Evolutionary conservation across 2,113 vertebrate species (phyloP).

Genomic region (Toxotes chatareus): DNA sequence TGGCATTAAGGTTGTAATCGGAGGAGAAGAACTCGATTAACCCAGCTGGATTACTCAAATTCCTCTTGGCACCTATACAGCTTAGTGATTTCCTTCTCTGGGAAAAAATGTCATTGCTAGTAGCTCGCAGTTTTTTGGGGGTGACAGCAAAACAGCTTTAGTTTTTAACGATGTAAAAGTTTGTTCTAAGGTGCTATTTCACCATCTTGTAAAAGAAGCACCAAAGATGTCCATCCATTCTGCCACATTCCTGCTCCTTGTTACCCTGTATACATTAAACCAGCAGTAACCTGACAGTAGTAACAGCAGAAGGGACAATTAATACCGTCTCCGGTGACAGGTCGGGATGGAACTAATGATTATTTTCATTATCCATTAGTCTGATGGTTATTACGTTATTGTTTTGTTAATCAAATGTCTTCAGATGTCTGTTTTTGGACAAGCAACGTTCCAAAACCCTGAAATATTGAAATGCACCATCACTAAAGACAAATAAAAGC

Average conservation of each 20-base stretch:
- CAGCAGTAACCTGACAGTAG: no score
- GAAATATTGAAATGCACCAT: no score
- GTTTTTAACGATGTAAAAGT: neutral
- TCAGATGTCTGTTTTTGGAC: no score
- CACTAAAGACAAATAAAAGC: no score
- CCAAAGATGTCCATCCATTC: neutral
- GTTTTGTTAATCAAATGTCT: no score
- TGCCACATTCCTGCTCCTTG: neutral
- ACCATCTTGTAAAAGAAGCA: neutral
- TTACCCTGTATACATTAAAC: neutral
- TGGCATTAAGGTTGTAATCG: constrained; percentile 51
- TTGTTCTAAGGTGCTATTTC: neutral
- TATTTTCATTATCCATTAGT: no score
- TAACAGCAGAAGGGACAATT: no score
- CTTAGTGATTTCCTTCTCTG: constrained; percentile 8
- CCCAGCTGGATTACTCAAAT: constrained; percentile 43
- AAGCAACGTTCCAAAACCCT: no score
- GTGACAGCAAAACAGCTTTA: neutral
- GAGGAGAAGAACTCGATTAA: constrained; percentile 51
- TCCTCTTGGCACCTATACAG: constrained; percentile 40
- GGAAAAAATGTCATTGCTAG: neutral
- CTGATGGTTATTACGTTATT: no score
- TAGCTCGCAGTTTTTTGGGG: neutral
- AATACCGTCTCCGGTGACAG: no score
- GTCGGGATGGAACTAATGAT: no score